These are phyloP conservation scores for Petrosia ficiformis DNA, from an alignment of 37 sponge, comb jelly and placozoan species.

Conservation along the genomic window DNA sequence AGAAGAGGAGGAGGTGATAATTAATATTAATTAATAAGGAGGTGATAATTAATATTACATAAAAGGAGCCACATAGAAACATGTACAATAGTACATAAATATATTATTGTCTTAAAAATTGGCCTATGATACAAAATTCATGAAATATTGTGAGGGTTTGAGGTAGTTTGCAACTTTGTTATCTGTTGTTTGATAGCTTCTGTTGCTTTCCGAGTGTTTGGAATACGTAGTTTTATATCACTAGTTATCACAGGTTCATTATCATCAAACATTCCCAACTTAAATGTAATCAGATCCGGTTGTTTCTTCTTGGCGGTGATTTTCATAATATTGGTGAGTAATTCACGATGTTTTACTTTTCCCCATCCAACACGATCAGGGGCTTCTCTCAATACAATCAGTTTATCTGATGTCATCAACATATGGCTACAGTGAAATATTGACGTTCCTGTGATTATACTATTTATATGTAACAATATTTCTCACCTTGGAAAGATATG, in stretches of 20 bases:
- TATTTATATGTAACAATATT: too few relatives aligned
- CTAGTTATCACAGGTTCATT: conserved; percentile 39
- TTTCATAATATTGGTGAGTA: conserved; percentile 58
- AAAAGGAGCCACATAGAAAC: background rate
- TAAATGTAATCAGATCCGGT: conserved; percentile 91
- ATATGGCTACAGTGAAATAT: conserved; percentile 59
- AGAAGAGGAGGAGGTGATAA: conserved; percentile 26
- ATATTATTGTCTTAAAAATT: too few relatives aligned
- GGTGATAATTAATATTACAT: background rate
- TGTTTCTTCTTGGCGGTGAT: conserved; percentile 93
- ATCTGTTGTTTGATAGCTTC: conserved; percentile 30
- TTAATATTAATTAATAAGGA: background rate
- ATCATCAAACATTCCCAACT: conserved; percentile 48
- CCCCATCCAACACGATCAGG: conserved; percentile 80
- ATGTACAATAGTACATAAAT: background rate
- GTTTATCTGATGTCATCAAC: conserved; percentile 42
- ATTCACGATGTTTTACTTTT: conserved; percentile 53
- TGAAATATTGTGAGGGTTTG: too few relatives aligned
- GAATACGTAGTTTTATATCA: conserved; percentile 72
- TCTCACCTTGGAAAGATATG: background rate
- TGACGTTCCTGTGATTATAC: too few relatives aligned
- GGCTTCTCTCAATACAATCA: conserved; percentile 73
- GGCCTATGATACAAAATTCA: too few relatives aligned
- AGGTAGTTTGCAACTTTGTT: background rate
- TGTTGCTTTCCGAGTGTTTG: conserved; percentile 70